Percentiles rank a stretch among this genome's conserved stretches.
Evolutionary conservation across 2,797 vertebrate genomes (phyloP).

Genomic region (Pachyuromys duprasi): DNA sequence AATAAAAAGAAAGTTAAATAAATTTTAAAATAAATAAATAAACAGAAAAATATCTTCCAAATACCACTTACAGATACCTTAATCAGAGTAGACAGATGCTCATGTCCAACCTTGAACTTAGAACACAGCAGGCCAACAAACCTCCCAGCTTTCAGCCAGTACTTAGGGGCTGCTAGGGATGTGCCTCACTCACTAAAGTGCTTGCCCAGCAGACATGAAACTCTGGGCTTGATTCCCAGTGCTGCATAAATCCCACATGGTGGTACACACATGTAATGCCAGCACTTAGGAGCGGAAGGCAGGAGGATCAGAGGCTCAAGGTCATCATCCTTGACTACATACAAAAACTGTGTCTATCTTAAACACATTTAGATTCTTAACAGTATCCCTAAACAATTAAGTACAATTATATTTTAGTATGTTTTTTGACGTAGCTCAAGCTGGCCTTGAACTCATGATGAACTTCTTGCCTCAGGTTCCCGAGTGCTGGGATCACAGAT

Average conservation of each 20-base stretch:
- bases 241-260: neutral
- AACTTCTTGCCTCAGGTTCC: neutral
- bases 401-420: neutral
- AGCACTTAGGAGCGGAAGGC: neutral
- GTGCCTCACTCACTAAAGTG: neutral
- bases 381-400: neutral
- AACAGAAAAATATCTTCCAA: neutral
- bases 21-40: neutral
- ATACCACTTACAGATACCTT: neutral
- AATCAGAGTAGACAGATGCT: neutral
- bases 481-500: neutral
- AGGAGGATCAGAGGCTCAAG: neutral
- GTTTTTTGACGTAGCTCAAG: neutral
- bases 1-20: too few species aligned
- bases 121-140: neutral
- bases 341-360: neutral
- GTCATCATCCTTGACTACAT: neutral
- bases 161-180: neutral
- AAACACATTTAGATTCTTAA: neutral
- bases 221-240: neutral
- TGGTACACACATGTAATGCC: neutral
- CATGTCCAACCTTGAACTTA: rapidly evolving
- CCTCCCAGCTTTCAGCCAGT: neutral
- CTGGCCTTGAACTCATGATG: neutral
- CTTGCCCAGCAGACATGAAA: neutral